Conservation (phyloP, 1,140 invertebrate species). For the Drosophila pseudoobscura region DNA sequence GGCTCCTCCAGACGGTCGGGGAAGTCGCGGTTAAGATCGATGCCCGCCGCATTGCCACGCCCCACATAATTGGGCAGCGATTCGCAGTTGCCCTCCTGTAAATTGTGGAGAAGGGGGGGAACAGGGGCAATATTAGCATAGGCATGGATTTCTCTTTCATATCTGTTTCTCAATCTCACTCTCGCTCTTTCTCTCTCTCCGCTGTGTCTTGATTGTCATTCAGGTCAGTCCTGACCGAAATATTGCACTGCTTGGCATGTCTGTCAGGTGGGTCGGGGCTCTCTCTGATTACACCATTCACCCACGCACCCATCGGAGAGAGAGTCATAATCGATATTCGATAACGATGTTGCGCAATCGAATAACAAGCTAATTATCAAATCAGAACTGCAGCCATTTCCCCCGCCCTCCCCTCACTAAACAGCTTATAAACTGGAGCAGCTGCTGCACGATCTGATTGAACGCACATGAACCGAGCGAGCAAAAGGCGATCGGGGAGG, state of each 20-base stretch:
- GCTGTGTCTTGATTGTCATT: slow-evolving; percentile 22
- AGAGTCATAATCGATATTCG: slow-evolving; percentile 9
- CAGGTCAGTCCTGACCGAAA: slow-evolving; percentile 42
- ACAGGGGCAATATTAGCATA: not conserved
- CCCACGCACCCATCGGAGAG: not conserved
- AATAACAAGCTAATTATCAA: not conserved
- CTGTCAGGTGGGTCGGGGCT: slow-evolving; percentile 30
- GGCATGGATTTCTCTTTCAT: slow-evolving; percentile 11
- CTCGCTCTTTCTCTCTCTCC: slow-evolving; percentile 3
- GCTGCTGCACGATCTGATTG: not conserved
- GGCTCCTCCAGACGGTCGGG: slow-evolving; percentile 90
- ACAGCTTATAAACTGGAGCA: slow-evolving; percentile 11
- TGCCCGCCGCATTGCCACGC: slow-evolving; percentile 90
- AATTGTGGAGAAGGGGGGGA: slow-evolving; percentile 17
- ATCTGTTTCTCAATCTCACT: not conserved
- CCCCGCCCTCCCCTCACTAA: not conserved
- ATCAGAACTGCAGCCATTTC: not conserved
- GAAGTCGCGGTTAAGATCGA: slow-evolving; percentile 95
- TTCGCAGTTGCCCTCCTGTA: slow-evolving; percentile 91
- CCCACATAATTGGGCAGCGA: slow-evolving; percentile 87
- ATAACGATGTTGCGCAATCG: slow-evolving; percentile 34
- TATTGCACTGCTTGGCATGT: slow-evolving; percentile 36
- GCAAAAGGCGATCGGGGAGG: not conserved
- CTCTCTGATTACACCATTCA: slow-evolving; percentile 22
- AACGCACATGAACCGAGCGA: not conserved